Percentiles rank a stretch among this genome's conserved stretches.
phyloP scores from a whole-genome alignment of 1,140 invertebrate species.

The Argopecten irradians region DNA sequence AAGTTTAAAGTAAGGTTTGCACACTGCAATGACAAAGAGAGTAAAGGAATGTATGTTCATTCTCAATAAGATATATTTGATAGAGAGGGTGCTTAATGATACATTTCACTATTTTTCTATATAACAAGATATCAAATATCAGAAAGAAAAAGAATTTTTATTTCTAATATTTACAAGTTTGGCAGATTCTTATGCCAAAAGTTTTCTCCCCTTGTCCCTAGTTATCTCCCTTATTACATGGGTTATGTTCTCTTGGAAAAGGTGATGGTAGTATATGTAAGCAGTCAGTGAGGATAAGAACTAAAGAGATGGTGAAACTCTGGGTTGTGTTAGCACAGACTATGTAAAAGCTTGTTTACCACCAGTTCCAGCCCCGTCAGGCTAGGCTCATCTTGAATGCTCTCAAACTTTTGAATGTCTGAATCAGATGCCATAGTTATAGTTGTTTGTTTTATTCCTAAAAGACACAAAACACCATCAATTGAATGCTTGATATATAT shows the following conservation, averaged over 20 bases:
- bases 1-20: too few relatives aligned
- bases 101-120: too few relatives aligned
- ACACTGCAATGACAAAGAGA: too few relatives aligned
- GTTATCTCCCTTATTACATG: not conserved
- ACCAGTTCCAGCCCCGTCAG: not conserved
- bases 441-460: not conserved
- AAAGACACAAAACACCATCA: not conserved
- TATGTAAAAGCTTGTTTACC: not conserved
- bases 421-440: not conserved
- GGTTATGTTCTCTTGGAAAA: not conserved
- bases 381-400: not conserved
- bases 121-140: too few relatives aligned
- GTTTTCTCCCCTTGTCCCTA: not conserved
- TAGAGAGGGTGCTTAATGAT: too few relatives aligned
- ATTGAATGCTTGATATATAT: not conserved
- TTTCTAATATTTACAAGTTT: too few relatives aligned
- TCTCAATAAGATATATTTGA: too few relatives aligned
- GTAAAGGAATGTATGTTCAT: too few relatives aligned
- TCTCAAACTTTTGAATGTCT: conserved; percentile 9
- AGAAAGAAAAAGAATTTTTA: too few relatives aligned
- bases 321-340: not conserved
- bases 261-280: not conserved
- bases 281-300: not conserved
- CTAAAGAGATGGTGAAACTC: not conserved
- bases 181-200: not conserved